Conservation (phyloP, 1,140 invertebrate species). For the Physella acuta region DNA sequence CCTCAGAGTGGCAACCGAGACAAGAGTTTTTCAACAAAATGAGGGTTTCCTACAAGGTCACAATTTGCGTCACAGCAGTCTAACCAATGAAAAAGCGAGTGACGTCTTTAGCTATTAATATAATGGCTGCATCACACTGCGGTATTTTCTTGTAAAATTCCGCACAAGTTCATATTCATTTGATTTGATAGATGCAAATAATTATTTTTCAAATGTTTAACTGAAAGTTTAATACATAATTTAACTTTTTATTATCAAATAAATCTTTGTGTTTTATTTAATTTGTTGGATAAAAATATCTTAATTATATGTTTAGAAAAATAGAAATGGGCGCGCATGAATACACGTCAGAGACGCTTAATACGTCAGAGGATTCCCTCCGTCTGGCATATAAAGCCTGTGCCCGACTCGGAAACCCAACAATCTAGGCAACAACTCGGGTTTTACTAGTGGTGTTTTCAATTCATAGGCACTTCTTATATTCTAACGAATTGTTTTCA, state of each 20-base stretch:
- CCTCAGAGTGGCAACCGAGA: too few species aligned
- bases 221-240: too few species aligned
- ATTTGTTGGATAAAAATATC: background rate
- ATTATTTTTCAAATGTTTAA: too few species aligned
- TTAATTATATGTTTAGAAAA: background rate
- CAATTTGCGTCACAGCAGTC: too few species aligned
- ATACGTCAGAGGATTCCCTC: conserved; percentile 7
- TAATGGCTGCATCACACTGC: too few species aligned
- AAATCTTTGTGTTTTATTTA: background rate
- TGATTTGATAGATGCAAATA: too few species aligned
- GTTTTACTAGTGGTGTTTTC: background rate
- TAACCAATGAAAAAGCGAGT: too few species aligned
- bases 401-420: conserved; percentile 1
- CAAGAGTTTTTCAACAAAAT: too few species aligned
- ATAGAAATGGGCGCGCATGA: background rate
- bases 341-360: background rate
- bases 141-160: too few species aligned
- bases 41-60: too few species aligned
- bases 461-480: background rate
- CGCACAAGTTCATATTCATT: too few species aligned
- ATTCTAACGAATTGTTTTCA: background rate
- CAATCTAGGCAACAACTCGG: background rate
- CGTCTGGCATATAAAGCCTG: background rate
- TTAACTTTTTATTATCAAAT: background rate
- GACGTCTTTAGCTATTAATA: too few species aligned